Evolutionary conservation across 1,140 invertebrate genomes (phyloP).

Genomic region (Propsilocerus akamusi): DNA sequence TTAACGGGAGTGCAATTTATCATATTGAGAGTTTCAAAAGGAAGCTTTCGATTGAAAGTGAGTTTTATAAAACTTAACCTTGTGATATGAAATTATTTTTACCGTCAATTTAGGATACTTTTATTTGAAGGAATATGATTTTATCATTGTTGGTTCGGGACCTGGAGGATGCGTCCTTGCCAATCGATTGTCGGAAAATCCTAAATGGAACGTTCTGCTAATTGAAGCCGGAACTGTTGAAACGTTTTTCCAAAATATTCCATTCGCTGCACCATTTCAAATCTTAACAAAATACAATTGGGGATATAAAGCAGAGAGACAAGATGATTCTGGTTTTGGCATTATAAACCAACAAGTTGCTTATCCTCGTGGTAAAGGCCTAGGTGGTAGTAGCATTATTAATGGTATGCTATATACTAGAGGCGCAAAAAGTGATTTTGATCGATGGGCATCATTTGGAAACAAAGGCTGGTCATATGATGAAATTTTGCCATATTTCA

Average conservation of each 20-base stretch:
- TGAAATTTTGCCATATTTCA: conserved; percentile 24
- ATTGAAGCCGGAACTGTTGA: conserved; percentile 47
- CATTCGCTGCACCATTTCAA: conserved; percentile 37
- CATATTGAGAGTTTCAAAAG: no score
- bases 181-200: conserved; percentile 40
- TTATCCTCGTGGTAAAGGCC: conserved; percentile 32
- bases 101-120: no score
- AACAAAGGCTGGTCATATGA: conserved; percentile 27
- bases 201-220: conserved; percentile 41
- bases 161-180: conserved; percentile 39
- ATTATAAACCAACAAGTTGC: conserved; percentile 21
- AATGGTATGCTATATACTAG: conserved; percentile 48
- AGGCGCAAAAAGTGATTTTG: conserved; percentile 43
- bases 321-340: conserved; percentile 22
- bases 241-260: conserved; percentile 44
- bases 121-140: conserved; percentile 26
- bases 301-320: conserved; percentile 30
- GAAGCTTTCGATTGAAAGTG: no score
- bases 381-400: conserved; percentile 41
- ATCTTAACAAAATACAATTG: conserved; percentile 30
- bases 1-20: no score
- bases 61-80: no score
- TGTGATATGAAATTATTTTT: no score
- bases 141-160: conserved; percentile 26
- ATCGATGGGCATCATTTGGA: conserved; percentile 32